A percentile compares a stretch with the other conserved stretches of the same genome.
Conservation (phyloP, 2,113 vertebrate genomes). For the Dromiciops gliroides region DNA sequence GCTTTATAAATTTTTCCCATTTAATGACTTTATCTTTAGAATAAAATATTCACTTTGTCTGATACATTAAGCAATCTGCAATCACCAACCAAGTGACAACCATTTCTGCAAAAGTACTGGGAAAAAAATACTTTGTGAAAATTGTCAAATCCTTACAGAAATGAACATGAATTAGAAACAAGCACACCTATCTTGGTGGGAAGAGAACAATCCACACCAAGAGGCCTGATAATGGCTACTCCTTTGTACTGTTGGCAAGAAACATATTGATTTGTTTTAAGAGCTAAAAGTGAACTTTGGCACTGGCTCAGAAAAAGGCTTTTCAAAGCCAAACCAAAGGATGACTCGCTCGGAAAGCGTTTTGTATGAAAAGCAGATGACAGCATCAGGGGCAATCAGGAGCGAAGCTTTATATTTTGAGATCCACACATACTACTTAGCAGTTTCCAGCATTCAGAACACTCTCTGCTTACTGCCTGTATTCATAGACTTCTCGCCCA, state of each 20-base stretch:
- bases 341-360: constrained; percentile 69
- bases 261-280: constrained; percentile 57
- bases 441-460: neutral
- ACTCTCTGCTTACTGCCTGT: neutral
- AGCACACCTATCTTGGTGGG: constrained; percentile 74
- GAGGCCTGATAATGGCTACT: constrained; percentile 55
- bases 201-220: constrained; percentile 64
- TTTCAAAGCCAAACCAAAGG: constrained; percentile 72
- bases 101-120: constrained; percentile 67
- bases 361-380: constrained; percentile 60
- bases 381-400: constrained; percentile 14
- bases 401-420: neutral
- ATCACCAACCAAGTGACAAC: constrained; percentile 73
- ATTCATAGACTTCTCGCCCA: neutral
- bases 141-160: constrained; percentile 70
- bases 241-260: constrained; percentile 61
- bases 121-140: constrained; percentile 68
- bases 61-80: constrained; percentile 63
- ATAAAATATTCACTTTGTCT: constrained; percentile 72
- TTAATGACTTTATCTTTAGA: constrained; percentile 70
- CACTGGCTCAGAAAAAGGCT: constrained; percentile 82
- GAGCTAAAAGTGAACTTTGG: constrained; percentile 85
- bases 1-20: constrained; percentile 82
- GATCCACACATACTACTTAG: neutral
- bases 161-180: constrained; percentile 68